Evolutionary conservation across 2,113 vertebrate species (phyloP).

Genomic region (Myiozetetes cayanensis): DNA sequence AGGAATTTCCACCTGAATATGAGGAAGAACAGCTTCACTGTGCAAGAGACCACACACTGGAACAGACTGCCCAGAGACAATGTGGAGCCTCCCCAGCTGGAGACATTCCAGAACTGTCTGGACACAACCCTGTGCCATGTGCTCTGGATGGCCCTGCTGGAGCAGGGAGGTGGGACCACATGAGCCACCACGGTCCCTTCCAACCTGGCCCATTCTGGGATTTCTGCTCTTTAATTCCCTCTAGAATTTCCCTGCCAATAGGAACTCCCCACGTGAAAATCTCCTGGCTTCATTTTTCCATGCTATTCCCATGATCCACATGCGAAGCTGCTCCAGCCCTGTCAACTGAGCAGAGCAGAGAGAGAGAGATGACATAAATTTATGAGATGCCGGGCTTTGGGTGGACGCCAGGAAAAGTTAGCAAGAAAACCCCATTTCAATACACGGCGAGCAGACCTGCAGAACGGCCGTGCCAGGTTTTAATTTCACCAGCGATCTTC

Average conservation of each 20-base stretch:
- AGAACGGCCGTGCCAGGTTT: background rate
- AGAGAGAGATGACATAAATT: background rate
- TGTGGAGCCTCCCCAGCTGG: background rate
- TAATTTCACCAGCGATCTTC: constrained; percentile 1
- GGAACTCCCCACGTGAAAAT: background rate
- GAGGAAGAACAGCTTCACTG: background rate
- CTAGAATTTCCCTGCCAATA: background rate
- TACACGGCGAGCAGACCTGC: background rate
- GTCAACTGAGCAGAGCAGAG: background rate
- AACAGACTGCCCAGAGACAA: background rate
- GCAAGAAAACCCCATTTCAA: constrained; percentile 30
- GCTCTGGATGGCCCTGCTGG: background rate
- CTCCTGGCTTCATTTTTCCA: background rate
- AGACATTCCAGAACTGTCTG: background rate
- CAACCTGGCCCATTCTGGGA: background rate
- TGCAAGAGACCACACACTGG: too few species aligned
- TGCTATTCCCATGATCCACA: background rate
- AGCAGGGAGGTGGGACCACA: background rate
- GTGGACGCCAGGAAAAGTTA: background rate
- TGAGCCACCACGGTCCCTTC: background rate
- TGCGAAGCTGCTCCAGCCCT: background rate
- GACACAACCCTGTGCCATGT: background rate
- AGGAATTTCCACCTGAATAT: background rate
- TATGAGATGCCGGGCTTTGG: constrained; percentile 8
- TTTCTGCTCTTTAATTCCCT: background rate